These are phyloP conservation scores for Gastracanthus pulcherrimus DNA, from an alignment of 2,888 invertebrate genomes.

Conservation along the genomic window DNA sequence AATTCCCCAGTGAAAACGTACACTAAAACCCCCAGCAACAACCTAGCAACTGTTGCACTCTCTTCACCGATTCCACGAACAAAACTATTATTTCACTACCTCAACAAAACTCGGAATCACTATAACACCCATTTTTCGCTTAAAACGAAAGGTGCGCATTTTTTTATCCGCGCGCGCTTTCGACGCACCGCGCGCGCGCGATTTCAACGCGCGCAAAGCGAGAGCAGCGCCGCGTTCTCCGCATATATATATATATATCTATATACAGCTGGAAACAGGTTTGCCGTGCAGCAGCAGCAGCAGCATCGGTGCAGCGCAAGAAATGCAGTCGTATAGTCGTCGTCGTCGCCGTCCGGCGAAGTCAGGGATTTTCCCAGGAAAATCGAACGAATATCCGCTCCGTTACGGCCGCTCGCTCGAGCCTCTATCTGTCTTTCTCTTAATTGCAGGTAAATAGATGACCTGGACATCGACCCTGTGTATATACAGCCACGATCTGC, in stretches of 20 bases:
- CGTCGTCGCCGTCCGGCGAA: background rate
- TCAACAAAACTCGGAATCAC: too few species aligned
- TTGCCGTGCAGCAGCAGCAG: too few species aligned
- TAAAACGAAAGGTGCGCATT: too few species aligned
- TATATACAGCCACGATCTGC: background rate
- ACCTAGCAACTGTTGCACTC: too few species aligned
- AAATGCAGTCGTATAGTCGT: too few species aligned
- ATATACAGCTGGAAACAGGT: slow-evolving; percentile 33
- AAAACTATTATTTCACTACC: too few species aligned
- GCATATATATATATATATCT: background rate
- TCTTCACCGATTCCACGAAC: too few species aligned
- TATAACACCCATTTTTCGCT: too few species aligned
- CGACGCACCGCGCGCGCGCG: background rate
- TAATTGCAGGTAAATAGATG: slow-evolving; percentile 44
- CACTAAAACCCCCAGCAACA: too few species aligned
- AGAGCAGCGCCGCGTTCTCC: background rate
- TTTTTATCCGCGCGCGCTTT: too few species aligned
- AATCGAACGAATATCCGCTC: slow-evolving; percentile 33
- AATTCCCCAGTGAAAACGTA: too few species aligned
- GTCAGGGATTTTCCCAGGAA: slow-evolving; percentile 44
- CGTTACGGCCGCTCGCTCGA: slow-evolving; percentile 24
- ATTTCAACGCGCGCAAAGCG: background rate
- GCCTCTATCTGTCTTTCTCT: too few species aligned
- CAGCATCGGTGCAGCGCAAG: background rate
- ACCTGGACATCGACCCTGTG: slow-evolving; percentile 31